A percentile compares a stretch with the other conserved stretches of the same genome.
These are phyloP conservation scores for Pan troglodytes DNA, from an alignment of 2,113 vertebrate species.

Conservation along the genomic window DNA sequence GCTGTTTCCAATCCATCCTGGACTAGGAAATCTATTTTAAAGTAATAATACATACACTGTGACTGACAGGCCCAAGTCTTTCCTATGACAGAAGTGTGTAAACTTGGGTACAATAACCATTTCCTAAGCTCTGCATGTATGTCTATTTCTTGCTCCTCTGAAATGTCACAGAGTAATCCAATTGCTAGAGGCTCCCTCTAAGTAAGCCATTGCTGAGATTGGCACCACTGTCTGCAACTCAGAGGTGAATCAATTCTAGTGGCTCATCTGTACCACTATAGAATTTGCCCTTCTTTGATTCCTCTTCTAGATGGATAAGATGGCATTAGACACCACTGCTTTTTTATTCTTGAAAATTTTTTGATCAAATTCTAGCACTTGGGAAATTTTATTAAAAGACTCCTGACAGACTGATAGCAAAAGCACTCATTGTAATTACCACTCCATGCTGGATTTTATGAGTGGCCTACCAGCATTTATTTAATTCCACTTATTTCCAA, in stretches of 20 bases:
- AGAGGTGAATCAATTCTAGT: not conserved
- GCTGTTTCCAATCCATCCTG: not conserved
- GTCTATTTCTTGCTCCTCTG: not conserved
- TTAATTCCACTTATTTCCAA: conserved; percentile 22
- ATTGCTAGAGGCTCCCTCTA: too few species aligned
- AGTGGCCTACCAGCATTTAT: not conserved
- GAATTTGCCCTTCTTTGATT: not conserved
- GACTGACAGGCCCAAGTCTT: not conserved
- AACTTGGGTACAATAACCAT: not conserved
- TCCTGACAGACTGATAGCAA: not conserved
- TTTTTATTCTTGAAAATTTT: conserved; percentile 14
- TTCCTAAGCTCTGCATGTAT: not conserved
- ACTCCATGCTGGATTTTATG: not conserved
- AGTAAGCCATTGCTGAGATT: not conserved
- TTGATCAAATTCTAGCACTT: not conserved
- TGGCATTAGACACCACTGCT: not conserved
- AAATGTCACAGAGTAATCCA: not conserved
- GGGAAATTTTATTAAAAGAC: not conserved
- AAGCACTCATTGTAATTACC: not conserved
- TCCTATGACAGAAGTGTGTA: not conserved
- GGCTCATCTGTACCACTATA: not conserved
- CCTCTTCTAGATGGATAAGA: not conserved
- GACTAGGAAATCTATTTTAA: conserved; percentile 21
- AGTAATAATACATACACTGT: not conserved
- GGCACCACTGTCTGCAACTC: too few species aligned